Conservation (phyloP, 2,888 invertebrate genomes). For the Priocnemis perturbator region DNA sequence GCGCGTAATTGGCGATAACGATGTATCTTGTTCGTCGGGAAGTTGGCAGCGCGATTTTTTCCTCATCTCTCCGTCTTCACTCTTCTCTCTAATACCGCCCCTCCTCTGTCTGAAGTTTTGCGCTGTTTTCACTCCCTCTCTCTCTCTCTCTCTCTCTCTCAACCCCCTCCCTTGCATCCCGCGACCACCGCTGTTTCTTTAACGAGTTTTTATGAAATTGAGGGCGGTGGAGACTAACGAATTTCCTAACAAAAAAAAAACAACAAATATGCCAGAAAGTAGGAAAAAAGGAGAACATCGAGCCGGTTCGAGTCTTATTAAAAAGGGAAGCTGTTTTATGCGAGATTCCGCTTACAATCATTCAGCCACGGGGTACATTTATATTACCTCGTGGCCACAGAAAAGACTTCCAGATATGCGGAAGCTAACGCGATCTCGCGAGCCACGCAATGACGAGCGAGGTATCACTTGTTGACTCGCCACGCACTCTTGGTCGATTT, state of each 20-base stretch:
- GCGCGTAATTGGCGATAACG: conserved; percentile 54
- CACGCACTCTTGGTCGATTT: too few species aligned
- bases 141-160: background rate
- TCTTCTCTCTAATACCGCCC: conserved; percentile 16
- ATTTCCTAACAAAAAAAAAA: conserved; percentile 39
- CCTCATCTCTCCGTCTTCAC: conserved; percentile 7
- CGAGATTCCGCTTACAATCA: background rate
- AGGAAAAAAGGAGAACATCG: background rate
- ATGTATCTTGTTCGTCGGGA: conserved; percentile 46
- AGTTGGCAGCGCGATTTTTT: conserved; percentile 40
- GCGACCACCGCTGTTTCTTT: conserved; percentile 33
- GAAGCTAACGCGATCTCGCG: too few species aligned
- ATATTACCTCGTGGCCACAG: too few species aligned
- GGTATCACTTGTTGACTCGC: too few species aligned
- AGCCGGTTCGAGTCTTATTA: conserved; percentile 42
- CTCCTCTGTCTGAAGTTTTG: conserved; percentile 11
- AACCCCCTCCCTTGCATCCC: conserved; percentile 12
- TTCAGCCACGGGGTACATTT: too few species aligned
- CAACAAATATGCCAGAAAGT: conserved; percentile 19
- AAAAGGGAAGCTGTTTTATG: conserved; percentile 33
- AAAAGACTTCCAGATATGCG: too few species aligned
- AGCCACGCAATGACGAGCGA: too few species aligned
- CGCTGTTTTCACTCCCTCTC: conserved; percentile 5
- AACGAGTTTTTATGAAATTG: conserved; percentile 57
- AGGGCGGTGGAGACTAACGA: conserved; percentile 44